Evolutionary conservation across 2,113 vertebrate species (phyloP), one percentile per base, ranked within the genome.

Genomic region (Pluvianellus socialis): DNA sequence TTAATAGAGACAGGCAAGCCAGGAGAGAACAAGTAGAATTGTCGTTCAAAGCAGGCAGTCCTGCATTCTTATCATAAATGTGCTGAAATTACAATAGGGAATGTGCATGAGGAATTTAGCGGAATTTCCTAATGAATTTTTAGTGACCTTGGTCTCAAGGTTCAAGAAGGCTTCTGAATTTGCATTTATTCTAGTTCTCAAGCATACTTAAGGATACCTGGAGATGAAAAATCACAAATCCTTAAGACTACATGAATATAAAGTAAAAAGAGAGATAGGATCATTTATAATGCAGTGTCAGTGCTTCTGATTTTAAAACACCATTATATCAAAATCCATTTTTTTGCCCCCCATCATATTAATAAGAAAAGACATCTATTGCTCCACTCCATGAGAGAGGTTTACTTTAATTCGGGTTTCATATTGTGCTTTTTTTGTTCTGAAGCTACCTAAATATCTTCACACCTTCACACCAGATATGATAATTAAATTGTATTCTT

Each of bases 141-240:
- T 62, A 90, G 89, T 88, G 92, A 96, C 93, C 95, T 97, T 97
- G 74, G 10, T 95, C 88, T 88, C 96, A 89, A 86, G 65, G 93
- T 96, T 95, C 73, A 91, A 61, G 62, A 68, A 56, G 21, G 4
- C 16, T 73, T 92, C 80, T 79, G 62, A 92, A 67, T 93, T 79
- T 77, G 77, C 93, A 81, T 95, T 97, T 94, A 68, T 87, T 96
- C 52, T 88, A 33, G 30, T 92, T 96, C 82, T 92, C 68, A 95
- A 91, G 74, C n/a, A 30, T 81, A 75, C 85, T 92, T 92, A 92
- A 96, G 68, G 82, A 88, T 92, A 49, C 68, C 62, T 92, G 40
- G 62, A 95, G 90, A 49, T 88, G 61, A 87, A 90, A 83, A 95
- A 66, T 86, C 85, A 91, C 72, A 94, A 93, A 84, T 17, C 35